These are phyloP conservation scores for Agrilus biguttatus DNA, from an alignment of 2,888 invertebrate genomes.

Conservation along the genomic window DNA sequence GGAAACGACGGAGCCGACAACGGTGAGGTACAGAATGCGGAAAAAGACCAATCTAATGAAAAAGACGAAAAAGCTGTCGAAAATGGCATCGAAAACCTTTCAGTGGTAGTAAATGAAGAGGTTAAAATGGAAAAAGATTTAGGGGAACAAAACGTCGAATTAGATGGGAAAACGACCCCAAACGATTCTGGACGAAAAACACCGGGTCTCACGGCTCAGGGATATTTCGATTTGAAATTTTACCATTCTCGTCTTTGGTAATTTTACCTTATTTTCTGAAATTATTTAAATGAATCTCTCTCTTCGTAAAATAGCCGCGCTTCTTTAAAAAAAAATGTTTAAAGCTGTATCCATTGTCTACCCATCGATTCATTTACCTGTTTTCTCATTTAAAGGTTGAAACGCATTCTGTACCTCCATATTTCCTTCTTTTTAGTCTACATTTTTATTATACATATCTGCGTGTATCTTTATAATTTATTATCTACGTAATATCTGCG, in stretches of 20 bases:
- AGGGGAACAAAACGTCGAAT: no score
- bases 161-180: not conserved
- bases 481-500: no score
- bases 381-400: not conserved
- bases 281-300: not conserved
- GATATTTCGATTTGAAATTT: slow-evolving; percentile 62
- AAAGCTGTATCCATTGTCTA: no score
- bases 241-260: slow-evolving; percentile 69
- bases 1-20: slow-evolving; percentile 1
- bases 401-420: not conserved
- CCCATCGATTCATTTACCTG: no score
- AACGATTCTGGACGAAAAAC: slow-evolving; percentile 24
- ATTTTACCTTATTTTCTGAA: not conserved
- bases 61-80: slow-evolving; percentile 3
- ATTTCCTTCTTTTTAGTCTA: not conserved
- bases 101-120: not conserved
- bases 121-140: no score
- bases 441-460: not conserved
- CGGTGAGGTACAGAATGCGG: not conserved
- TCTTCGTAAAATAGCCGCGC: not conserved
- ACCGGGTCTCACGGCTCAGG: slow-evolving; percentile 42
- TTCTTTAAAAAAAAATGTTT: not conserved
- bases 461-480: not conserved
- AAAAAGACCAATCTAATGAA: slow-evolving; percentile 1
- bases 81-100: not conserved